Percentiles rank a stretch among this genome's conserved stretches.
Evolutionary conservation across 2,888 invertebrate species (phyloP).

Genomic region (Dryomyza anilis): DNA sequence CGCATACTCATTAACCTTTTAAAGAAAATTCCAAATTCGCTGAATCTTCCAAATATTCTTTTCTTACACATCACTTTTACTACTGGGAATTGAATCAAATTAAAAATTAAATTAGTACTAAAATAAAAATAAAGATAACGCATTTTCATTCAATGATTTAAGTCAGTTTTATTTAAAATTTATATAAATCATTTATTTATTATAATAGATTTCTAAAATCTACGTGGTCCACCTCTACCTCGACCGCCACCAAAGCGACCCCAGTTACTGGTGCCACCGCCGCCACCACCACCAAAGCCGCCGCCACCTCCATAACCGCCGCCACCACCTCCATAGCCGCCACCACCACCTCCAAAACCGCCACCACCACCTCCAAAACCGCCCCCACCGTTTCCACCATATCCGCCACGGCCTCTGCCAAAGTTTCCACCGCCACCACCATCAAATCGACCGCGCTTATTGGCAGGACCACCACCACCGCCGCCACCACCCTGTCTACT

Average conservation of each 20-base stretch:
- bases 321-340: conserved; percentile 31
- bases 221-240: conserved; percentile 29
- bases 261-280: conserved; percentile 31
- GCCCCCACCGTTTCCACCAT: conserved; percentile 37
- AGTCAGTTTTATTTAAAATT: background rate
- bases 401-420: conserved; percentile 43
- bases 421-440: conserved; percentile 23
- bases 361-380: conserved; percentile 33
- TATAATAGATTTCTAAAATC: conserved; percentile 31
- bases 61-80: too few species aligned
- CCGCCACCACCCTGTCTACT: conserved; percentile 46
- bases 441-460: conserved; percentile 42
- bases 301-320: conserved; percentile 33
- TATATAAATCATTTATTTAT: background rate
- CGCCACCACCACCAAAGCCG: conserved; percentile 35
- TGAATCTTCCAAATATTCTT: too few species aligned
- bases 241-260: conserved; percentile 34
- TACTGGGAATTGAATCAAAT: too few species aligned
- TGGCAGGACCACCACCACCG: conserved; percentile 40
- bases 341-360: conserved; percentile 42
- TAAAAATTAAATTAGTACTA: background rate
- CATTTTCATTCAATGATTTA: background rate
- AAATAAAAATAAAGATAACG: background rate
- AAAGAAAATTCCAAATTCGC: too few species aligned
- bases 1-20: too few species aligned